These are phyloP conservation scores for Neotragus moschatus DNA, from an alignment of 2,113 vertebrate species.

Conservation along the genomic window DNA sequence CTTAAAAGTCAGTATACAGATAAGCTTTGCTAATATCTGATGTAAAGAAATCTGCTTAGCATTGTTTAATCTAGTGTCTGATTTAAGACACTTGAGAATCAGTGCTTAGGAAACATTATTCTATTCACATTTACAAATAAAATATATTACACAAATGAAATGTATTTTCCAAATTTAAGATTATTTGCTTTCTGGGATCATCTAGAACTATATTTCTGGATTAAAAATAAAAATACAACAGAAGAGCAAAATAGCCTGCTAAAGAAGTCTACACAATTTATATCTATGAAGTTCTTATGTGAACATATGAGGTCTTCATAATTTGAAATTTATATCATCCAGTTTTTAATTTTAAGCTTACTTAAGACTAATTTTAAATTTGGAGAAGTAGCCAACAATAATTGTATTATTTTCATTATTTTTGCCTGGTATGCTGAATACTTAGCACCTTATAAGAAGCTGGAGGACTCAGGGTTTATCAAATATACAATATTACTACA, in stretches of 20 bases:
- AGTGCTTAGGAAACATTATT: neutral
- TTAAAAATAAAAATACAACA: neutral
- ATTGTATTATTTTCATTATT: neutral
- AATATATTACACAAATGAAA: neutral
- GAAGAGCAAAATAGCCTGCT: neutral
- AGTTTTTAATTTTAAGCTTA: neutral
- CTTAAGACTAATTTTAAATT: neutral
- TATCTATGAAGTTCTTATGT: neutral
- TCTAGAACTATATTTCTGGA: neutral
- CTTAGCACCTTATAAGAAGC: neutral
- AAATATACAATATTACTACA: neutral
- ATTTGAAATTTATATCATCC: conserved; percentile 8
- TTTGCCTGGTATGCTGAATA: neutral
- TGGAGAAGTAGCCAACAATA: neutral
- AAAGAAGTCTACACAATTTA: neutral
- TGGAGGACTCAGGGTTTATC: neutral
- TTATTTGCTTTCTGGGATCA: neutral
- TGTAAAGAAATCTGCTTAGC: neutral
- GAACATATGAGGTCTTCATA: neutral
- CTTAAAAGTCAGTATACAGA: neutral
- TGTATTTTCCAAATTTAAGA: neutral
- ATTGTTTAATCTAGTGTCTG: neutral
- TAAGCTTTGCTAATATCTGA: neutral
- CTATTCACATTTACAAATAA: neutral
- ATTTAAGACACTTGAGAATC: neutral